These are phyloP conservation scores for Hedya salicella DNA, from an alignment of 2,888 invertebrate genomes.

Conservation along the genomic window DNA sequence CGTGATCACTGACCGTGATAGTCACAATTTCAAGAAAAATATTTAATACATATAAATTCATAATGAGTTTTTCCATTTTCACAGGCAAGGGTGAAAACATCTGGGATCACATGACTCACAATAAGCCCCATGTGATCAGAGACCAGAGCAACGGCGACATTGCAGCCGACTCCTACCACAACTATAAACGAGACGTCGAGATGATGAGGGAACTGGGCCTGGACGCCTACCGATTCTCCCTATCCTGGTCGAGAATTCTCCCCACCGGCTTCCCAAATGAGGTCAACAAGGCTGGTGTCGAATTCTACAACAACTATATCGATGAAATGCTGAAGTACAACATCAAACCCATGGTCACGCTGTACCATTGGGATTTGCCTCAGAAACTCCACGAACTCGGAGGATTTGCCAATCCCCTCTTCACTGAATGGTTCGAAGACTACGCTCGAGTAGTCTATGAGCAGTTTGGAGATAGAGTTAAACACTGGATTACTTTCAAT, in stretches of 20 bases:
- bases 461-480: slow-evolving; percentile 66
- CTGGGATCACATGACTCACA: slow-evolving; percentile 84
- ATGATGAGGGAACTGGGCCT: slow-evolving; percentile 47
- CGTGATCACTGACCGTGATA: too few relatives aligned
- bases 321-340: slow-evolving; percentile 80
- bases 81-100: slow-evolving; percentile 76
- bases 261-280: slow-evolving; percentile 74
- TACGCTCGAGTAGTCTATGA: slow-evolving; percentile 65
- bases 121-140: slow-evolving; percentile 59
- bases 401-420: slow-evolving; percentile 65
- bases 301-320: slow-evolving; percentile 83
- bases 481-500: slow-evolving; percentile 80
- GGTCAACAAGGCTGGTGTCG: slow-evolving; percentile 59
- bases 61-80: slow-evolving; percentile 18
- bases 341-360: slow-evolving; percentile 81
- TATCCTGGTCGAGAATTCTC: slow-evolving; percentile 84
- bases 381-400: slow-evolving; percentile 71
- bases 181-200: slow-evolving; percentile 74
- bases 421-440: slow-evolving; percentile 63
- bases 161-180: slow-evolving; percentile 81
- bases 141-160: slow-evolving; percentile 80
- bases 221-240: slow-evolving; percentile 74
- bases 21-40: too few relatives aligned
- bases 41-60: too few relatives aligned
- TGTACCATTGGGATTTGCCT: slow-evolving; percentile 74